Conservation (phyloP, 2,797 vertebrate genomes). For the Myotis pilosus region DNA sequence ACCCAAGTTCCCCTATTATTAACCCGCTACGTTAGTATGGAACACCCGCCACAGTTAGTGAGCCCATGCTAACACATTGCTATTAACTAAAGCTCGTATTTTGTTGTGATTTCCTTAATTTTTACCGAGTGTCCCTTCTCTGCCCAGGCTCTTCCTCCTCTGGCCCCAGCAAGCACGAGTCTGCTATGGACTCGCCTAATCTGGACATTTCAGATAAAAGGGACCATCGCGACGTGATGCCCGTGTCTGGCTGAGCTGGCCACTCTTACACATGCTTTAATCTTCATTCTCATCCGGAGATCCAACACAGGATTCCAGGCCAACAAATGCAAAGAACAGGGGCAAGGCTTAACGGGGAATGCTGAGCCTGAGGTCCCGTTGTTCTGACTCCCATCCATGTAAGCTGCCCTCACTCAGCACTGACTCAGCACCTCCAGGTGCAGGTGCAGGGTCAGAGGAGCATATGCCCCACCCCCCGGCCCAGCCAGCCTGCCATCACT, state of each 20-base stretch:
- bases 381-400: not conserved
- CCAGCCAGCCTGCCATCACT: not conserved
- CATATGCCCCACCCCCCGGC: not conserved
- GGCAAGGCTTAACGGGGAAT: not conserved
- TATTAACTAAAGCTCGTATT: not conserved
- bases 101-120: not conserved
- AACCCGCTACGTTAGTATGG: not conserved
- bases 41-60: not conserved
- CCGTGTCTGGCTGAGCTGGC: not conserved
- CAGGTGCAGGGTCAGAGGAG: not conserved
- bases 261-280: not conserved
- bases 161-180: not conserved
- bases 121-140: not conserved
- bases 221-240: not conserved
- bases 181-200: not conserved
- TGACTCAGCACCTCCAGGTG: not conserved
- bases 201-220: conserved; percentile 16
- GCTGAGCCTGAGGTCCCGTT: not conserved
- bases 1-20: not conserved
- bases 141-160: not conserved
- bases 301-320: not conserved
- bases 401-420: not conserved
- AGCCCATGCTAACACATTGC: not conserved
- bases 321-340: not conserved
- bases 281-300: not conserved